Conservation (phyloP, 2,888 invertebrate species). For the Apodemia zela region DNA sequence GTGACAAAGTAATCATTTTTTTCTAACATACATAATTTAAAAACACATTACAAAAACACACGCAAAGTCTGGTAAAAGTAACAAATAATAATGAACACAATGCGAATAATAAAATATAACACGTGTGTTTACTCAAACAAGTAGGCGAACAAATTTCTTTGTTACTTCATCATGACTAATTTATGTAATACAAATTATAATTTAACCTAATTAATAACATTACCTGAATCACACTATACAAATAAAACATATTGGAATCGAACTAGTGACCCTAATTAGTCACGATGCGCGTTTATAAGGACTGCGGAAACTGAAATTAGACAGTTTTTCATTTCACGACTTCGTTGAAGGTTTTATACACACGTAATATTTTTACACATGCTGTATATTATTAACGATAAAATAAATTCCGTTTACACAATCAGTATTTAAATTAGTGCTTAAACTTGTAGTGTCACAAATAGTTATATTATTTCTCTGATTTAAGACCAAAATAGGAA, state of each 20-base stretch:
- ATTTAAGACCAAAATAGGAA: not conserved
- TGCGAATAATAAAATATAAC: not conserved
- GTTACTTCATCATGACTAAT: constrained; percentile 19
- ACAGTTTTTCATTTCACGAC: not conserved
- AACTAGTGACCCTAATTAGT: constrained; percentile 7
- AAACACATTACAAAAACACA: no score
- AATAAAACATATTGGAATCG: constrained; percentile 1
- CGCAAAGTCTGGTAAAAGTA: no score
- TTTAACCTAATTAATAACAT: constrained; percentile 6
- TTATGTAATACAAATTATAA: constrained; percentile 8
- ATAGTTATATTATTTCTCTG: not conserved
- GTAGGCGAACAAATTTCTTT: constrained; percentile 6
- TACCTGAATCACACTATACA: not conserved
- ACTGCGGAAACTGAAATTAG: not conserved
- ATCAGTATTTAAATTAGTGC: not conserved
- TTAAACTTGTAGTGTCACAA: not conserved
- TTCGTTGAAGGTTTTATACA: not conserved
- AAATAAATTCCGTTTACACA: not conserved
- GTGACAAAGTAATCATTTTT: no score
- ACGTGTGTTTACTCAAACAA: not conserved
- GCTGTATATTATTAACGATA: not conserved
- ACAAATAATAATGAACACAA: no score
- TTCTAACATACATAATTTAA: no score
- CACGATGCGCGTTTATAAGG: not conserved
- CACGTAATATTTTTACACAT: not conserved